These are phyloP conservation scores for Furcula furcula DNA, from an alignment of 2,888 invertebrate genomes.

Conservation along the genomic window DNA sequence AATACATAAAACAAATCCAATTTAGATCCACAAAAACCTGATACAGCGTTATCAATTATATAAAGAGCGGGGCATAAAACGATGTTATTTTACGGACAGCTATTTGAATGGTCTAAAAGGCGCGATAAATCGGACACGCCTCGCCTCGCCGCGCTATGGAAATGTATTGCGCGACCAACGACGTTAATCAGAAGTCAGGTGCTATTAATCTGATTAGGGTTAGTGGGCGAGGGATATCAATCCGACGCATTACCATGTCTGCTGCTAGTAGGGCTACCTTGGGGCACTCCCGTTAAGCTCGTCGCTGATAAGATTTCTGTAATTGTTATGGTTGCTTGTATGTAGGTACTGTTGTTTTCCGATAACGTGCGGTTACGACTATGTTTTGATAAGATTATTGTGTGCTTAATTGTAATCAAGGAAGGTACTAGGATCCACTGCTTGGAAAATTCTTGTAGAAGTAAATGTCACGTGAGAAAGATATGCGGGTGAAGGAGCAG, in stretches of 20 bases:
- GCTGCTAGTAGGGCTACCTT: constrained; percentile 39
- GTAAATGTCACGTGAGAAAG: too few relatives aligned
- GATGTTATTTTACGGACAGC: constrained; percentile 31
- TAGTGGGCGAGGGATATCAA: constrained; percentile 79
- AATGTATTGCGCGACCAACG: constrained; percentile 61
- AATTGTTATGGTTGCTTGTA: constrained; percentile 13
- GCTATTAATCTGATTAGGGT: constrained; percentile 82
- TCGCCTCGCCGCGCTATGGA: constrained; percentile 48
- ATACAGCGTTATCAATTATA: constrained; percentile 26
- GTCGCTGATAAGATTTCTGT: constrained; percentile 21
- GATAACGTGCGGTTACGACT: constrained; percentile 16
- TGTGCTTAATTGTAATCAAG: too few relatives aligned
- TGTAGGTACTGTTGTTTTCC: constrained; percentile 8
- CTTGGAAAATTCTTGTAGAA: too few relatives aligned
- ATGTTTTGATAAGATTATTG: too few relatives aligned
- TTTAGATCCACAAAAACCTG: not conserved
- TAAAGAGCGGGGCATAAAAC: constrained; percentile 32
- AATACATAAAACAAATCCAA: too few relatives aligned
- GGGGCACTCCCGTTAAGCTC: constrained; percentile 15
- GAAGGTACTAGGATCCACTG: too few relatives aligned
- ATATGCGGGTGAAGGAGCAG: too few relatives aligned
- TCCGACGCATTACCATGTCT: constrained; percentile 76
- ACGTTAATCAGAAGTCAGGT: constrained; percentile 78
- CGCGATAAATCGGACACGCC: constrained; percentile 73
- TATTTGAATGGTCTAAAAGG: constrained; percentile 50